phyloP scores from a whole-genome alignment of 2,797 vertebrate species.

The Loriculus beryllinus region DNA sequence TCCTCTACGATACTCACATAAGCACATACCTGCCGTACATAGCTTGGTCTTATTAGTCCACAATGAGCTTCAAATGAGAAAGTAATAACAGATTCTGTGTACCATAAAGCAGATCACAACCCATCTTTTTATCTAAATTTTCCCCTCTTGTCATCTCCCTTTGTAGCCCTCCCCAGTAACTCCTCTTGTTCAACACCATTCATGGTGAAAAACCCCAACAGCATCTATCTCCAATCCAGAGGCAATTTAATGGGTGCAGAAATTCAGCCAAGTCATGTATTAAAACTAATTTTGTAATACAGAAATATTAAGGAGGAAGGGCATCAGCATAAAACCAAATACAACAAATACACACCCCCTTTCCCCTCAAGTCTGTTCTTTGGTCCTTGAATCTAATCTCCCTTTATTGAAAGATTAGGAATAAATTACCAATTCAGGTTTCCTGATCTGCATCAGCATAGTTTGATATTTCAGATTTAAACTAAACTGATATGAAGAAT shows the following conservation, averaged over 20 bases:
- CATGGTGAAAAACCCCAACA: not conserved
- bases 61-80: not conserved
- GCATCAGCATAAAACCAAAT: not conserved
- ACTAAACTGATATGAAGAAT: not conserved
- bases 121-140: not conserved
- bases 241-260: not conserved
- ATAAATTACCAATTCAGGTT: not conserved
- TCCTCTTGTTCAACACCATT: not conserved
- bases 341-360: not conserved
- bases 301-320: not conserved
- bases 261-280: not conserved
- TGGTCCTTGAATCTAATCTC: not conserved
- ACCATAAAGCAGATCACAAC: not conserved
- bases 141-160: not conserved
- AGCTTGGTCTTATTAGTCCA: not conserved
- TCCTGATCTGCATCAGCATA: not conserved
- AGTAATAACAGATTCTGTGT: not conserved
- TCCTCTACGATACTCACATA: not conserved
- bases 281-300: not conserved
- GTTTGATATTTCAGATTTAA: not conserved
- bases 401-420: not conserved
- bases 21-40: not conserved
- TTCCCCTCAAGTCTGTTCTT: not conserved
- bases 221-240: not conserved
- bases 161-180: not conserved